Evolutionary conservation across 1,140 invertebrate species (phyloP).

Genomic region (Penaeus vannamei): DNA sequence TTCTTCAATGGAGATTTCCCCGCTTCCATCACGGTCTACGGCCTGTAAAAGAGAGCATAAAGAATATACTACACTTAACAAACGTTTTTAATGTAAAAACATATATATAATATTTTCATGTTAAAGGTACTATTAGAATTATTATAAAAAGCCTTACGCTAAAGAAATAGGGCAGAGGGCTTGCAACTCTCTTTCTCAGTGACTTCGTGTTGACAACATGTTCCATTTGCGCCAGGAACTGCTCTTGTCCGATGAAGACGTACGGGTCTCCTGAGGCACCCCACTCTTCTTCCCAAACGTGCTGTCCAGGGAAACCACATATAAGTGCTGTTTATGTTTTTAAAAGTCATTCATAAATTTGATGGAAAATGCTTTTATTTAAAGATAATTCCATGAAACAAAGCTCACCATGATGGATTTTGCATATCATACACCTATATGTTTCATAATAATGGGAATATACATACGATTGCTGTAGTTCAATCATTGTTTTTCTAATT

Average conservation of each 20-base stretch:
- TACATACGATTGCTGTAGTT: too few species aligned
- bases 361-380: neutral
- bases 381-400: too few species aligned
- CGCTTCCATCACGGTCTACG: conserved; percentile 84
- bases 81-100: too few species aligned
- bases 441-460: neutral
- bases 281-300: conserved; percentile 86
- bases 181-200: conserved; percentile 81
- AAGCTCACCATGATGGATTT: too few species aligned
- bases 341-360: neutral
- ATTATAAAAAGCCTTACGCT: conserved; percentile 75
- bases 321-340: neutral
- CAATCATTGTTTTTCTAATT: neutral
- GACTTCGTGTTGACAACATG: conserved; percentile 83
- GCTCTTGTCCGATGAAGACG: conserved; percentile 84
- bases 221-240: conserved; percentile 85
- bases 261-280: conserved; percentile 83
- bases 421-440: too few species aligned
- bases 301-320: conserved; percentile 71
- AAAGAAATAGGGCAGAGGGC: conserved; percentile 84
- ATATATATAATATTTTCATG: neutral
- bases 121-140: neutral
- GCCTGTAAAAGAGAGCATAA: conserved; percentile 75
- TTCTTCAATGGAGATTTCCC: conserved; percentile 84
- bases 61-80: conserved; percentile 13